phyloP scores from a whole-genome alignment of 2,797 vertebrate genomes.

The Loris lydekkerianus region DNA sequence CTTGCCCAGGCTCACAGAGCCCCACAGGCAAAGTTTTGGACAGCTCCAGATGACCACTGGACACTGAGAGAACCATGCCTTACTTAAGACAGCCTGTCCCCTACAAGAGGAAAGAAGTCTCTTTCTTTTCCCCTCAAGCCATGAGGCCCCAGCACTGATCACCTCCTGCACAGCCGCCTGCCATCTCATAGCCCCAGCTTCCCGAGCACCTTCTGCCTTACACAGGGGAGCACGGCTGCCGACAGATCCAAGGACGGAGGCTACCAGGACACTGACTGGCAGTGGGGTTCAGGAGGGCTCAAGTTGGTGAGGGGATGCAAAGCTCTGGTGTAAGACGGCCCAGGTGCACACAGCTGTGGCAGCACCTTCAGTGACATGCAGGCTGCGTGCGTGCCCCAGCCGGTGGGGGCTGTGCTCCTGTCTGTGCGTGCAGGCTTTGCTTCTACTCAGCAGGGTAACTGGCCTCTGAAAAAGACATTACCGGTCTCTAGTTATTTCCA shows the following conservation, averaged over 20 bases:
- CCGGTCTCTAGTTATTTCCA: background rate
- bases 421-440: background rate
- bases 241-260: background rate
- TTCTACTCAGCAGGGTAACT: accelerated
- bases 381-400: accelerated
- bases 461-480: background rate
- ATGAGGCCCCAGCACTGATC: too few species aligned
- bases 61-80: background rate
- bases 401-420: accelerated
- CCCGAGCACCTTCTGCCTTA: background rate
- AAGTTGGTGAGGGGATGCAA: too few species aligned
- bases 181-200: background rate
- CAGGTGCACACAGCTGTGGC: background rate
- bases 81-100: accelerated
- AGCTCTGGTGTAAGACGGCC: accelerated
- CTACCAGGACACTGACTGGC: background rate
- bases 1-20: accelerated
- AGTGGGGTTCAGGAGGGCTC: background rate
- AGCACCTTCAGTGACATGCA: accelerated
- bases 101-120: background rate
- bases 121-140: background rate
- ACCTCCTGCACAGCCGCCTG: accelerated
- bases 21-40: background rate
- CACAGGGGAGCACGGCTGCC: background rate
- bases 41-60: background rate